Evolutionary conservation across 2,113 vertebrate species (phyloP).

Genomic region (Limnothrissa miodon): DNA sequence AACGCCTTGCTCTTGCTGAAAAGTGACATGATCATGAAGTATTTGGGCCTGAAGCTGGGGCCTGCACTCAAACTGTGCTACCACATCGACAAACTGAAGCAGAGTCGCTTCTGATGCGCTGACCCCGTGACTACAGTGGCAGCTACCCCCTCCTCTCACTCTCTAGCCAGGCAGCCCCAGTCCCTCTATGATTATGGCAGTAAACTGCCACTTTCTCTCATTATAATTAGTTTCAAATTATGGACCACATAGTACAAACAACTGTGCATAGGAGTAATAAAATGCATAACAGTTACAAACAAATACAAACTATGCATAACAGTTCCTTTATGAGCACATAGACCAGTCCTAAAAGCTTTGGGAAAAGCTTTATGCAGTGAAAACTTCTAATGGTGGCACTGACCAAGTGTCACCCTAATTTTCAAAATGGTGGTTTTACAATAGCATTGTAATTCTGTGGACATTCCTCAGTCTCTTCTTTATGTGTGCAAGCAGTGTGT

Average conservation of each 20-base stretch:
- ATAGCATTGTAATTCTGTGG: slow-evolving; percentile 14
- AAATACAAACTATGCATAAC: neutral
- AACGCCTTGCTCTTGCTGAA: slow-evolving; percentile 89
- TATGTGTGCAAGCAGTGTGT: slow-evolving; percentile 8
- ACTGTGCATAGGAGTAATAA: neutral
- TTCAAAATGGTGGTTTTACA: neutral
- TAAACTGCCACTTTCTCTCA: neutral
- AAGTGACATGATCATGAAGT: slow-evolving; percentile 97
- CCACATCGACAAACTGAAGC: slow-evolving; percentile 95
- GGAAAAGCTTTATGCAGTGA: neutral
- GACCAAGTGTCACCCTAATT: neutral
- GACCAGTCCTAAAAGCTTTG: too few species aligned
- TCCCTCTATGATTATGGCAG: neutral
- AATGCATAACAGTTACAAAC: too few species aligned
- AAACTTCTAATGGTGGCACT: neutral
- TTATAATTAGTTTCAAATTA: neutral
- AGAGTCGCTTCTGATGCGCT: slow-evolving; percentile 82
- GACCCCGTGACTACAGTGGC: neutral
- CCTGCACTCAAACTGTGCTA: slow-evolving; percentile 92
- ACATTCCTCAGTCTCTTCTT: neutral
- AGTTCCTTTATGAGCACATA: slow-evolving; percentile 1
- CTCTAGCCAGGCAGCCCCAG: neutral
- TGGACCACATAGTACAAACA: neutral
- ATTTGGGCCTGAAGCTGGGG: slow-evolving; percentile 92
- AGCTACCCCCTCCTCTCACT: neutral